Base-by-base conservation (phyloP, 2,113 vertebrate species). In the Gorsachius goisagi region DNA sequence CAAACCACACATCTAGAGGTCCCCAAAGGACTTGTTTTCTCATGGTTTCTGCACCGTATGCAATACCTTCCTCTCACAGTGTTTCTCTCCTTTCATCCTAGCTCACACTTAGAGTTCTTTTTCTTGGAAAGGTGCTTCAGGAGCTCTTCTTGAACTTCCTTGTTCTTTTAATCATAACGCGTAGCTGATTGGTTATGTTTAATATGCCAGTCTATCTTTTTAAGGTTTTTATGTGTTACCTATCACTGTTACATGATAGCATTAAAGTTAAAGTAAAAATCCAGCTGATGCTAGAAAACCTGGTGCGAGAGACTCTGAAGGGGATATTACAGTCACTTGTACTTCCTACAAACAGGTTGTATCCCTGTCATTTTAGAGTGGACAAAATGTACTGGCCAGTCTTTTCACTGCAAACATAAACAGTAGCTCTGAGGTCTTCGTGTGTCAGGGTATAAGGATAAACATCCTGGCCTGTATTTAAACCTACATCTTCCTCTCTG, bases 11-110 rank as follows among this genome's bases (percentile, higher is more conserved):
- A 91, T 96, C 94, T 89, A 33, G 37, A 75, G 77, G 66, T 91
- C 81, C 89, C 94, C 84, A 95, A 80, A 85, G 89, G 96, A 62
- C 86, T 96, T 91, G 60, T 94, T 95, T 96, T 78, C 69, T 80
- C 72, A 45, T 15, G 22, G 72, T 39, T 88, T 66, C 60, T 92
- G 76, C n/a, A 32, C 55, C 0, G 4, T 32, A 6, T 82, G 55
- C 37, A 50, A 1, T 39, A 50, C 47, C 15, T 89, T 45, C 47
- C 15, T 89, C 49, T 82, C 73, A 3, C 49, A 9, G 22, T 15
- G n/a, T 30, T 71, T 55, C 50, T 55, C 45, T 84, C 64, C 41
- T 85, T 80, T 91, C 68, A 93, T 82, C 58, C 66, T n/a, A 52
- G 1, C 37, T 89, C 53, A n/a, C 9, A 1, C 11, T 27, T 85